Conservation (phyloP, 2,797 vertebrate species). For the Vultur gryphus region DNA sequence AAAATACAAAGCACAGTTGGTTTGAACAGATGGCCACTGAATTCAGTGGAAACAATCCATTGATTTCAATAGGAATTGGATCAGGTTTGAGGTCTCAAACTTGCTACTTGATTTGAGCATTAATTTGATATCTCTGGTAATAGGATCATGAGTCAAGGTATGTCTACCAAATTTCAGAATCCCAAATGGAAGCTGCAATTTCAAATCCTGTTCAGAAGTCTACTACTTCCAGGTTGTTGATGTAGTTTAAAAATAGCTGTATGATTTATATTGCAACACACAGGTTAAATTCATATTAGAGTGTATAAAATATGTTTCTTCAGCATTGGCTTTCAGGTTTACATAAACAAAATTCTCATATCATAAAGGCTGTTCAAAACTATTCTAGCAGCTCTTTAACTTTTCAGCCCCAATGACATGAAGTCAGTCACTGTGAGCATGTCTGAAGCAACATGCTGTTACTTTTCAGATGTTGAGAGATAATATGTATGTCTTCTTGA, state of each 20-base stretch:
- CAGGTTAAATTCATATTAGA: not conserved
- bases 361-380: not conserved
- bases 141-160: not conserved
- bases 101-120: not conserved
- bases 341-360: not conserved
- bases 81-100: not conserved
- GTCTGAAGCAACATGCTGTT: not conserved
- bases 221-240: not conserved
- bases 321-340: not conserved
- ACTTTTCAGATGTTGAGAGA: not conserved
- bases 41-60: not conserved
- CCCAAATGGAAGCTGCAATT: not conserved
- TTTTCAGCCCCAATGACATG: not conserved
- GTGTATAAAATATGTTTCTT: not conserved
- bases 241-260: not conserved
- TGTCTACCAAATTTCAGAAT: not conserved
- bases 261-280: not conserved
- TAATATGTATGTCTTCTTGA: not conserved
- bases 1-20: not conserved
- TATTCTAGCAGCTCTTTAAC: not conserved
- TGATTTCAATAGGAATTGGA: not conserved
- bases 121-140: conserved; percentile 7
- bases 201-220: not conserved
- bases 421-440: not conserved
- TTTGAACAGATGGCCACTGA: conserved; percentile 22